These are phyloP conservation scores for Temnothorax unifasciatus DNA, from an alignment of 2,888 invertebrate genomes.

Conservation along the genomic window DNA sequence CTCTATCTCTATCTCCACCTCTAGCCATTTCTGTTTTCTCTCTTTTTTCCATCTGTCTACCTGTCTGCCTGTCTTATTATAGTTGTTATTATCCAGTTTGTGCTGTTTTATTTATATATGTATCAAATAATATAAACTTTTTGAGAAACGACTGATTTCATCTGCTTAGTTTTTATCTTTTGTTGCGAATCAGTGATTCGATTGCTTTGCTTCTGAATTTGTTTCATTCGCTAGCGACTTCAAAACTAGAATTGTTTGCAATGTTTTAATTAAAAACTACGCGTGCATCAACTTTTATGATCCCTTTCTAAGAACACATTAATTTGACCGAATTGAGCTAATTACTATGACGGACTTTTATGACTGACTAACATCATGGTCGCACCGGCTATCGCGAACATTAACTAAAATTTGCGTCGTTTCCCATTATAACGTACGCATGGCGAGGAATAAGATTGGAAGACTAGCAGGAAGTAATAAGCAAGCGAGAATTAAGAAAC, in stretches of 20 bases:
- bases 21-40: background rate
- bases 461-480: background rate
- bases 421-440: background rate
- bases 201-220: background rate
- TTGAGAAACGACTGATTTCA: background rate
- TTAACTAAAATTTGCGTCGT: constrained; percentile 17
- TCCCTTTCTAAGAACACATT: background rate
- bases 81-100: background rate
- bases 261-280: constrained; percentile 10
- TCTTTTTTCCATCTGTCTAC: background rate
- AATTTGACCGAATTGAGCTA: background rate
- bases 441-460: background rate
- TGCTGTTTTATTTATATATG: background rate
- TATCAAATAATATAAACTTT: background rate
- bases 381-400: background rate
- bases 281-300: background rate
- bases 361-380: background rate
- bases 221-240: background rate
- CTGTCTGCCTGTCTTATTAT: background rate
- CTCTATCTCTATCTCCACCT: too few relatives aligned
- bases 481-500: background rate
- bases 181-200: background rate
- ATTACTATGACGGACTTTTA: background rate
- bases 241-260: background rate
- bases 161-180: background rate